These are phyloP conservation scores for Camponotus vicinus DNA, from an alignment of 1,140 invertebrate species.

Conservation along the genomic window DNA sequence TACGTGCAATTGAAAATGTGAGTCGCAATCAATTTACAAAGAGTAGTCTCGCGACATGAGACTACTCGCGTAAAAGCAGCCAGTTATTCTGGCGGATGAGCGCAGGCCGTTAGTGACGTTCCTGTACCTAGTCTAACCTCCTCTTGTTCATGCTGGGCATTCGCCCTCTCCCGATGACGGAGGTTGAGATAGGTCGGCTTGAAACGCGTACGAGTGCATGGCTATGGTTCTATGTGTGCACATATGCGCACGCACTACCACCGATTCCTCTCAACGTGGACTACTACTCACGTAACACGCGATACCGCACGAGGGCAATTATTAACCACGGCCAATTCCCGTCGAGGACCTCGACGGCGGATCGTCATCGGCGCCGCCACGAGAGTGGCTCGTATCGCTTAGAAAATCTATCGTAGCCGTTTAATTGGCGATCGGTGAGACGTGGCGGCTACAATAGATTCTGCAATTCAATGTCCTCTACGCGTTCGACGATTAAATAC, in stretches of 20 bases:
- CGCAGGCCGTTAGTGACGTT: constrained; percentile 75
- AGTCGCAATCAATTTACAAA: background rate
- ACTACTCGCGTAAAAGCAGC: constrained; percentile 36
- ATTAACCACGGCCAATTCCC: constrained; percentile 48
- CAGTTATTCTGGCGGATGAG: constrained; percentile 78
- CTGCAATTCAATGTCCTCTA: background rate
- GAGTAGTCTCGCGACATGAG: background rate
- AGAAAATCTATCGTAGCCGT: constrained; percentile 35
- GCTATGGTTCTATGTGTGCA: constrained; percentile 5
- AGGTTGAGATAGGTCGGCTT: constrained; percentile 82
- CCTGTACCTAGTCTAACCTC: constrained; percentile 77
- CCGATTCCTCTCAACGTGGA: background rate
- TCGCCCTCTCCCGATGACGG: constrained; percentile 79
- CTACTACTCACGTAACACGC: constrained; percentile 37
- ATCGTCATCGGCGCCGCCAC: constrained; percentile 32
- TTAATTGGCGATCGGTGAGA: constrained; percentile 48
- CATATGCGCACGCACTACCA: constrained; percentile 32
- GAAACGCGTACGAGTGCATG: constrained; percentile 64
- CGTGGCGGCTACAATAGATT: background rate
- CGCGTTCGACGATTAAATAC: background rate
- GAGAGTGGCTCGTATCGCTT: constrained; percentile 37
- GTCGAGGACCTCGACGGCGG: constrained; percentile 18
- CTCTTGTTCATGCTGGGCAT: constrained; percentile 66
- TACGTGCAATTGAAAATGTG: background rate
- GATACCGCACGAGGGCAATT: constrained; percentile 53